These are phyloP conservation scores for Nyctibius grandis DNA, from an alignment of 2,797 vertebrate species.

Conservation along the genomic window DNA sequence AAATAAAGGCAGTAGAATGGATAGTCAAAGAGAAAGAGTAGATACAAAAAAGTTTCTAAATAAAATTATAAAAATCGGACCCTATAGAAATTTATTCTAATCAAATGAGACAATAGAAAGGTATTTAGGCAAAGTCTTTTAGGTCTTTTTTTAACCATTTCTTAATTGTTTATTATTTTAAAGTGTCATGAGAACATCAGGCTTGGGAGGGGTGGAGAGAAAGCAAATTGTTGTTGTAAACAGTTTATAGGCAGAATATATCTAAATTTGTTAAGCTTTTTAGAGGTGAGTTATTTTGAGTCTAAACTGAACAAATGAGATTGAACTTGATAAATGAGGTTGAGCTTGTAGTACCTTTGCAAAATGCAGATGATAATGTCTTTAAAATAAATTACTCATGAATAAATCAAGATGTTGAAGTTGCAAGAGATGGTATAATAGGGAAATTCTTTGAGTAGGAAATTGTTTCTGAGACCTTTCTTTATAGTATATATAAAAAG, in stretches of 20 bases:
- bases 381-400: slow-evolving; percentile 61
- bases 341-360: slow-evolving; percentile 21
- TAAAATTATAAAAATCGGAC: background rate
- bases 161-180: background rate
- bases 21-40: background rate
- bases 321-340: slow-evolving; percentile 56
- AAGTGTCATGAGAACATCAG: background rate
- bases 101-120: background rate
- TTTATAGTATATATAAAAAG: background rate
- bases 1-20: background rate
- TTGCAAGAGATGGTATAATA: slow-evolving; percentile 6
- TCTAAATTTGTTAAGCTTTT: slow-evolving; percentile 32
- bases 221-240: background rate
- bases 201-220: background rate
- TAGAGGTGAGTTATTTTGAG: slow-evolving; percentile 30
- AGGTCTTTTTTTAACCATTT: background rate
- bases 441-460: slow-evolving; percentile 34
- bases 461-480: slow-evolving; percentile 53
- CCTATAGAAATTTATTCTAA: background rate
- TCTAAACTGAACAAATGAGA: slow-evolving; percentile 20
- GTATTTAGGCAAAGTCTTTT: background rate
- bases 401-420: slow-evolving; percentile 59
- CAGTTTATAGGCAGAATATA: background rate
- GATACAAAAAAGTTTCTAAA: background rate
- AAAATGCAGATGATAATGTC: slow-evolving; percentile 51